Evolutionary conservation across 2,888 invertebrate genomes (phyloP).

Genomic region (Eristalinus aeneus): DNA sequence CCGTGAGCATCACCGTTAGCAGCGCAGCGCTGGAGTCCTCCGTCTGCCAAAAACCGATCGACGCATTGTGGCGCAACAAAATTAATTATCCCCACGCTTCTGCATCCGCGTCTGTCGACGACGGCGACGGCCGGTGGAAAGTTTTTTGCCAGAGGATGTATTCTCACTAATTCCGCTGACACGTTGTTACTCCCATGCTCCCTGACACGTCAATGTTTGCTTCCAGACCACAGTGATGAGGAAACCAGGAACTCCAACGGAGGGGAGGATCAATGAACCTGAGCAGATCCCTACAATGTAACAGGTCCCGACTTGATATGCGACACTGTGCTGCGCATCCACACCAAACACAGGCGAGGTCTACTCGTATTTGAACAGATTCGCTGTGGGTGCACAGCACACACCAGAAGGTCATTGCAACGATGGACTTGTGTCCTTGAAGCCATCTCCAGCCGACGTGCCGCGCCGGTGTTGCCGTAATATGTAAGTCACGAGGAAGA

Average conservation of each 20-base stretch:
- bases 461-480: constrained; percentile 23
- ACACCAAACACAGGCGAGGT: constrained; percentile 27
- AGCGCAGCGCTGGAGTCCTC: constrained; percentile 8
- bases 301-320: constrained; percentile 41
- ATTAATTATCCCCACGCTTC: constrained; percentile 35
- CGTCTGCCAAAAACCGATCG: not conserved
- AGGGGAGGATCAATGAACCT: not conserved
- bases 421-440: constrained; percentile 65
- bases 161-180: constrained; percentile 26
- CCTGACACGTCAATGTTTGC: constrained; percentile 16
- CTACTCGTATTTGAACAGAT: constrained; percentile 48
- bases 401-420: constrained; percentile 61
- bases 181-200: not conserved
- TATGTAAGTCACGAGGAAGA: constrained; percentile 69
- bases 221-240: not conserved
- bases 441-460: constrained; percentile 50
- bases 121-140: not conserved
- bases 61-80: constrained; percentile 10
- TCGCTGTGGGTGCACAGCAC: not conserved
- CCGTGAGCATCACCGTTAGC: not conserved
- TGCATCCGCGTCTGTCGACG: constrained; percentile 4
- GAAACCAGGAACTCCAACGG: not conserved
- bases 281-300: not conserved
- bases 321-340: constrained; percentile 6
- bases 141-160: not conserved